A percentile compares a stretch with the other conserved stretches of the same genome.
Evolutionary conservation across 2,113 vertebrate genomes (phyloP).

Genomic region (Poecile atricapillus): DNA sequence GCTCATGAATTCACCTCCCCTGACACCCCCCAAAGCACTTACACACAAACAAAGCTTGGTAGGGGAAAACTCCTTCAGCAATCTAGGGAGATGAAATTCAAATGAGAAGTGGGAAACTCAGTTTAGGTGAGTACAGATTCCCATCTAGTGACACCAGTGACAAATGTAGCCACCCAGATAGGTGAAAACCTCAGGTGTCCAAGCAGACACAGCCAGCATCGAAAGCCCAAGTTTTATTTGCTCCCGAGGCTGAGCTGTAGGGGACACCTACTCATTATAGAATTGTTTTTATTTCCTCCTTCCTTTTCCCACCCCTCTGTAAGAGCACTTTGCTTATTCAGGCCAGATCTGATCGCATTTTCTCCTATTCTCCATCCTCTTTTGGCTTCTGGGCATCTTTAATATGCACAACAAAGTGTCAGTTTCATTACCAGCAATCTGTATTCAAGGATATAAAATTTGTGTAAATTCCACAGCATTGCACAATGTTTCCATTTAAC

Average conservation of each 20-base stretch:
- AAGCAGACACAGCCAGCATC: not conserved
- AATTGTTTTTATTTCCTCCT: conserved; percentile 24
- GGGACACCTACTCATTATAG: not conserved
- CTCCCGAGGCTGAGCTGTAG: not conserved
- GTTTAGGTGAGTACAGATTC: not conserved
- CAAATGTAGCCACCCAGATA: not conserved
- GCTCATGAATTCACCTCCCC: not conserved
- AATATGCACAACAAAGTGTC: conserved; percentile 61
- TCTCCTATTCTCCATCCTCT: not conserved
- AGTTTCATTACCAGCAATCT: conserved; percentile 66
- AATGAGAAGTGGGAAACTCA: not conserved
- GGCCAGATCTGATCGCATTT: conserved; percentile 9
- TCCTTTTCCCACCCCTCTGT: not conserved
- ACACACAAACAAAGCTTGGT: not conserved
- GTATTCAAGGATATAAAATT: conserved; percentile 69
- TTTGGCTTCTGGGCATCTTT: conserved; percentile 60
- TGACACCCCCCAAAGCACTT: fast-evolving
- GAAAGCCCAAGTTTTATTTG: not conserved
- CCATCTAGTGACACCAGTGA: not conserved
- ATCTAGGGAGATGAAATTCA: not conserved
- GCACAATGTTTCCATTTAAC: conserved; percentile 67
- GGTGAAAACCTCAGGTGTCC: not conserved
- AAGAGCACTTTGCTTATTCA: not conserved
- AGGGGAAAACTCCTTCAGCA: not conserved
- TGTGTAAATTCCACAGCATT: conserved; percentile 67